Evolutionary conservation across 1,140 invertebrate species (phyloP), one percentile per base, ranked within the genome.

Genomic region (Berghia stephanieae): DNA sequence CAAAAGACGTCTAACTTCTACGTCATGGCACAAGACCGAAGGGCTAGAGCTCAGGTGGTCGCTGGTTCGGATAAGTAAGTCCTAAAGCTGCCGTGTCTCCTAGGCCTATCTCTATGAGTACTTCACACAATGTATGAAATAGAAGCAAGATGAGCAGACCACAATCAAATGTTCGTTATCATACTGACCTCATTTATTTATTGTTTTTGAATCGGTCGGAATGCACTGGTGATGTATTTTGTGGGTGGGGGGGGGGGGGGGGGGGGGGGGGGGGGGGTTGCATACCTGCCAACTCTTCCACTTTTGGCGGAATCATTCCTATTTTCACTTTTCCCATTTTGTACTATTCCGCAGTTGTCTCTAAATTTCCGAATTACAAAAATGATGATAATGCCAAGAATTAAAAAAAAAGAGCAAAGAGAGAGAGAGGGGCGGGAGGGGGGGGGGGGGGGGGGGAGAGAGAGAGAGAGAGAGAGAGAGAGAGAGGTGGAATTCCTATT

Each of bases 371-470:
- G 27, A 68, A 18, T 8, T 21, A 68, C 66, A 31, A 24, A 68
- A n/a, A 21, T n/a, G n/a, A n/a, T 18, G 38, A 71, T 13, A 42
- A n/a, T n/a, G n/a, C n/a, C n/a, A 40, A 71, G 38, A 71, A 21
- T 24, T 13, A 71, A 21, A 71, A 21, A 24, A 40, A 71, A n/a
- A 71, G 38, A 71, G 21, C n/a, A 21, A 71, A n/a, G n/a, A 40
- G 46, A 21, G 34, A 18, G 24, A 27, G 24, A 60, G 57, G 31
- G 57, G 10, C 8, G 6, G 57, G 31, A 60, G 6, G 57, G 8
- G 31, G 31, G 24, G 24, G 24, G 57, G 57, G 31, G 10, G 24
- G 57, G 57, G 24, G 57, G 24, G 57, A 27, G 24, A 60, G 57
- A 60, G 10, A 60, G 57, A 60, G 10, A 60, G 57, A 60, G 8